Conservation (phyloP, 2,888 invertebrate genomes). For the Pandemis corylana region DNA sequence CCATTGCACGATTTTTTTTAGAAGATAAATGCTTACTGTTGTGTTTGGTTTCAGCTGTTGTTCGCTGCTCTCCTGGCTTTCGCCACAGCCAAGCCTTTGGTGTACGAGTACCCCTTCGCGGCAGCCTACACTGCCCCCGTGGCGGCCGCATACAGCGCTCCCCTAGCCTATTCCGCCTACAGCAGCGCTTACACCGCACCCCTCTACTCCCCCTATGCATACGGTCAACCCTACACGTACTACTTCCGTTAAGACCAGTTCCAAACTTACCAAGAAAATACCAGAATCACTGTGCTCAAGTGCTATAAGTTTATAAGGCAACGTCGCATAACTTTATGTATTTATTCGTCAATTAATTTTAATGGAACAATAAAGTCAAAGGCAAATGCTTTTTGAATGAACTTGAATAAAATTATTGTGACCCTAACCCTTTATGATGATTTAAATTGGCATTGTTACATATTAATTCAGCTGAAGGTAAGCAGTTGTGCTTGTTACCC, state of each 20-base stretch:
- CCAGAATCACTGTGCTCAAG: slow-evolving; percentile 3
- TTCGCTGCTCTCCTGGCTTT: slow-evolving; percentile 83
- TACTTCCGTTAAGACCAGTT: slow-evolving; percentile 62
- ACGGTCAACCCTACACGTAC: slow-evolving; percentile 55
- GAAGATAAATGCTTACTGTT: neutral
- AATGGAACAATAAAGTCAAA: slow-evolving; percentile 38
- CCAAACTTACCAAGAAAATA: slow-evolving; percentile 28
- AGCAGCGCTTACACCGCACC: slow-evolving; percentile 47
- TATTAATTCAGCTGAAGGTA: slow-evolving; percentile 30
- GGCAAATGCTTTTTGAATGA: slow-evolving; percentile 23
- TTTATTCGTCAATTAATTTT: slow-evolving; percentile 29
- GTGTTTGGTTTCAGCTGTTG: slow-evolving; percentile 62
- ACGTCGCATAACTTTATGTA: slow-evolving; percentile 22
- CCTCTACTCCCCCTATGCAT: slow-evolving; percentile 58
- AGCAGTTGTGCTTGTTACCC: slow-evolving; percentile 45
- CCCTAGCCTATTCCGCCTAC: slow-evolving; percentile 62
- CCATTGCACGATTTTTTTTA: no score
- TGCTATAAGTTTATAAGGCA: slow-evolving; percentile 4
- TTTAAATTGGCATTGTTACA: slow-evolving; percentile 37
- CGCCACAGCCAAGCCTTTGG: slow-evolving; percentile 78
- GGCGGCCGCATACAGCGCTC: slow-evolving; percentile 75
- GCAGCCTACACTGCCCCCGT: slow-evolving; percentile 73
- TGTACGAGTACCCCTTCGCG: slow-evolving; percentile 69
- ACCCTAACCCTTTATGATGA: slow-evolving; percentile 20
- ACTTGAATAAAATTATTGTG: slow-evolving; percentile 21